These are phyloP conservation scores for Sorex araneus DNA, from an alignment of 2,113 vertebrate genomes.

Conservation along the genomic window DNA sequence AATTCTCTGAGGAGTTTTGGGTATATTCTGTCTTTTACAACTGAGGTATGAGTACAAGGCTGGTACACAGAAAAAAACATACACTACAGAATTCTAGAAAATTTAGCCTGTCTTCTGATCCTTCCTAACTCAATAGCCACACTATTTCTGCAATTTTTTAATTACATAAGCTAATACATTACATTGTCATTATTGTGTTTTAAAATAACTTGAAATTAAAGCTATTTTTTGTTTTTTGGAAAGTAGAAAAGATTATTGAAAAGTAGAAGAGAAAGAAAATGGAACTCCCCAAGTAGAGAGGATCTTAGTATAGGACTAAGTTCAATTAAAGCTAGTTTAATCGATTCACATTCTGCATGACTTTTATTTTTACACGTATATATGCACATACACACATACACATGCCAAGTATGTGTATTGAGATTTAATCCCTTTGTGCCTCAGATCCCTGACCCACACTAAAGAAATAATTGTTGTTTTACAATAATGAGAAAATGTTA, in stretches of 20 bases:
- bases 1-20: neutral
- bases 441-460: neutral
- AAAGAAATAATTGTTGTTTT: neutral
- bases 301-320: too few relatives aligned
- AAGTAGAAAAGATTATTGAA: too few relatives aligned
- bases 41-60: neutral
- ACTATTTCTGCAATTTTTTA: neutral
- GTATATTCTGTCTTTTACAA: neutral
- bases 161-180: neutral
- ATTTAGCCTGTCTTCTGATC: neutral
- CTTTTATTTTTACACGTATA: neutral
- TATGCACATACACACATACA: neutral
- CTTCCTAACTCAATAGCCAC: neutral
- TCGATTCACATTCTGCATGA: slow-evolving; percentile 37
- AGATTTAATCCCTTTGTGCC: slow-evolving; percentile 5
- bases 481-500: neutral
- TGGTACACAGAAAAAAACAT: neutral
- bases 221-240: neutral
- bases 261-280: too few relatives aligned
- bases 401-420: neutral
- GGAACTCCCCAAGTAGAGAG: too few relatives aligned
- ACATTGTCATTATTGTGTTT: neutral
- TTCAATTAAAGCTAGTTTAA: neutral
- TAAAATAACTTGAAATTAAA: slow-evolving; percentile 12
- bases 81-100: neutral